Conservation (phyloP, 2,888 invertebrate species). For the Athetis lepigone region DNA sequence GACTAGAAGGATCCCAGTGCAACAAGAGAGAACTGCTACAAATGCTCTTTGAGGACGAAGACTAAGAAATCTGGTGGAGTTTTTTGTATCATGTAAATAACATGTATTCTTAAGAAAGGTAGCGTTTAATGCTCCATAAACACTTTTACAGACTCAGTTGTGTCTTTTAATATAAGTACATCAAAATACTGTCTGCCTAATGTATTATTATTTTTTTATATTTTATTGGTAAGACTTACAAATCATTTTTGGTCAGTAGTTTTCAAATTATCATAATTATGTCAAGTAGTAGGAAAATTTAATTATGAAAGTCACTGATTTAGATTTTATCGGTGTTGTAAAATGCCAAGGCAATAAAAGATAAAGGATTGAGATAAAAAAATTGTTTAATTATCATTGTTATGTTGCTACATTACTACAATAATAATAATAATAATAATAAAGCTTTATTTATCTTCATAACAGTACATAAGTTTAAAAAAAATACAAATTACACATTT, state of each 20-base stretch:
- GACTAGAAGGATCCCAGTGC: slow-evolving; percentile 95
- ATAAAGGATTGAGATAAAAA: slow-evolving; percentile 17
- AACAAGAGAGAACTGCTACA: slow-evolving; percentile 93
- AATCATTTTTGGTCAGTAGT: not conserved
- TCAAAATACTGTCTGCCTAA: no score
- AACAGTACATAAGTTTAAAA: no score
- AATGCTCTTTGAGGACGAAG: slow-evolving; percentile 47
- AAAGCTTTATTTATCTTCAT: no score
- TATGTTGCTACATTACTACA: slow-evolving; percentile 21
- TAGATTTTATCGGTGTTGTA: not conserved
- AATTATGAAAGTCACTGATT: not conserved
- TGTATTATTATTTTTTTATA: no score
- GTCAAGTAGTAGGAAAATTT: not conserved
- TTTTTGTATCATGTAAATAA: slow-evolving; percentile 49
- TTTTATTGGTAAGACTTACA: no score
- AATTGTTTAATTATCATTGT: slow-evolving; percentile 18
- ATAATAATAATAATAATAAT: no score
- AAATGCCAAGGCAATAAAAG: not conserved
- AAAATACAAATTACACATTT: no score
- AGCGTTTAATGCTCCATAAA: slow-evolving; percentile 36
- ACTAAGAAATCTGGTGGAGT: slow-evolving; percentile 13
- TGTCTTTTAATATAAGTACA: no score
- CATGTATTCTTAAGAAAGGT: slow-evolving; percentile 49
- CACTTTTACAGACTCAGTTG: not conserved
- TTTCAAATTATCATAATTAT: not conserved